These are phyloP conservation scores for Macaca mulatta DNA, from an alignment of 2,113 vertebrate genomes.

Conservation along the genomic window DNA sequence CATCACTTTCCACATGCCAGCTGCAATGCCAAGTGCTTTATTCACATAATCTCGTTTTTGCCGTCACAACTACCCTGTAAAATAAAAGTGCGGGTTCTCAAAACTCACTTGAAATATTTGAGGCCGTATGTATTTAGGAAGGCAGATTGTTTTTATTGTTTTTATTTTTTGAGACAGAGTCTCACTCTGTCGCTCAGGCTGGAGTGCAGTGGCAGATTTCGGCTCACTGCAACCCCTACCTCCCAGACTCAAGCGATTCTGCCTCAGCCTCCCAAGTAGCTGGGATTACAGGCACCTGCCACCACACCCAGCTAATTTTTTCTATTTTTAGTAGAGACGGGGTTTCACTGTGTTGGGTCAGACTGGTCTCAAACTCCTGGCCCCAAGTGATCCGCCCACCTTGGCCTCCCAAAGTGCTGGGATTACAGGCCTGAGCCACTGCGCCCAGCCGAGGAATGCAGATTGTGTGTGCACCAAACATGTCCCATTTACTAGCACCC, in stretches of 20 bases:
- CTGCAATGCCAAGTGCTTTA: background rate
- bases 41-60: background rate
- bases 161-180: background rate
- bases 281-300: too few species aligned
- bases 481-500: background rate
- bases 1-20: background rate
- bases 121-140: background rate
- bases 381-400: too few species aligned
- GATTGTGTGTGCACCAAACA: rapidly evolving
- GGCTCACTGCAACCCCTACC: too few species aligned
- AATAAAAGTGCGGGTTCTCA: background rate
- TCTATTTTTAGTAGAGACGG: too few species aligned
- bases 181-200: background rate
- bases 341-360: too few species aligned
- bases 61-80: background rate
- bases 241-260: too few species aligned
- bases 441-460: background rate
- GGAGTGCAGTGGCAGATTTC: too few species aligned
- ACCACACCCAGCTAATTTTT: too few species aligned
- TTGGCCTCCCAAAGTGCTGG: too few species aligned
- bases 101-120: background rate
- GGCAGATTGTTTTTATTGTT: background rate
- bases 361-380: too few species aligned
- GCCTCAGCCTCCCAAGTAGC: too few species aligned
- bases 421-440: too few species aligned